phyloP scores from a whole-genome alignment of 2,888 invertebrate genomes.

The Epirrhoe tristata region DNA sequence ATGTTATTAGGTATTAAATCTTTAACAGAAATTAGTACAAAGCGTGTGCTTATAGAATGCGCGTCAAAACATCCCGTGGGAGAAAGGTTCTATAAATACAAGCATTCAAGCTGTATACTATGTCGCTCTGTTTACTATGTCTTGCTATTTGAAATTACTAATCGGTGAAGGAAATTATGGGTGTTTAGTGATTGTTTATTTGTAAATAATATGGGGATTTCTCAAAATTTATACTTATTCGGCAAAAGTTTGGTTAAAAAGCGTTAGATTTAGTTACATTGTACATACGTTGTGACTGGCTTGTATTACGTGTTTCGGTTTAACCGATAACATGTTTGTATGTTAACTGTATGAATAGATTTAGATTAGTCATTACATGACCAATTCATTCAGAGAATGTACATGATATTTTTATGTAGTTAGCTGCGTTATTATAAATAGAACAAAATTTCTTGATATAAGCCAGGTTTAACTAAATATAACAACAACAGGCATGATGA shows the following conservation, averaged over 20 bases:
- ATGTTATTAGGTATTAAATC: no score
- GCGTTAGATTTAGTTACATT: slow-evolving; percentile 34
- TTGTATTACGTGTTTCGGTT: slow-evolving; percentile 45
- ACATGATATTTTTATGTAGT: neutral
- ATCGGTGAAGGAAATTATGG: slow-evolving; percentile 40
- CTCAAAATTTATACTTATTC: slow-evolving; percentile 16
- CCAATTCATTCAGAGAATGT: slow-evolving; percentile 21
- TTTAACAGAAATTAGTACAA: no score
- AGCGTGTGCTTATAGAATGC: neutral
- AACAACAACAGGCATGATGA: no score
- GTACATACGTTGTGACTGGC: slow-evolving; percentile 68
- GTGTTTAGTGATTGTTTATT: slow-evolving; percentile 21
- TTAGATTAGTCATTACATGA: slow-evolving; percentile 25
- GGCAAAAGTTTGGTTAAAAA: slow-evolving; percentile 3
- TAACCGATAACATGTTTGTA: slow-evolving; percentile 39
- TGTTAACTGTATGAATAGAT: slow-evolving; percentile 19
- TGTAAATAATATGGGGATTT: slow-evolving; percentile 26
- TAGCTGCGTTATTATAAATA: neutral
- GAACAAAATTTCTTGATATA: no score
- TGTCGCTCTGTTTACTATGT: slow-evolving; percentile 37
- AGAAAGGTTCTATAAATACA: slow-evolving; percentile 9
- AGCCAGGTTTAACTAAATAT: no score
- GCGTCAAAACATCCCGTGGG: neutral
- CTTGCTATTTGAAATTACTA: slow-evolving; percentile 32
- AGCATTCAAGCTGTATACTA: slow-evolving; percentile 27